These are phyloP conservation scores for Nasua narica DNA, from an alignment of 2,797 vertebrate genomes.

Conservation along the genomic window DNA sequence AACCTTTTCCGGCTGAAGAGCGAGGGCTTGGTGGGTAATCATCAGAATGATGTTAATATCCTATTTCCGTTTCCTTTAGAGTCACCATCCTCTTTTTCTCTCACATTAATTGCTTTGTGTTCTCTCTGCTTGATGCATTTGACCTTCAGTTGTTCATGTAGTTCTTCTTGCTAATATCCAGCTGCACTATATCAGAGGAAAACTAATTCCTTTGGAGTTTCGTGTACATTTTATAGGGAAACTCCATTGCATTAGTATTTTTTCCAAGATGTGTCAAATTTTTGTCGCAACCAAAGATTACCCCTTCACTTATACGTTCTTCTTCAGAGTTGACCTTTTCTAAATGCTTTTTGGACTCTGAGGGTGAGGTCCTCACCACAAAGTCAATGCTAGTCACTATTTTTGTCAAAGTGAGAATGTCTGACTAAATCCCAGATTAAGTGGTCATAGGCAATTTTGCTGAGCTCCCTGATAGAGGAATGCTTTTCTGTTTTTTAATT, in stretches of 20 bases:
- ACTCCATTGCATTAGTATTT: neutral
- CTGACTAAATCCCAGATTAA: neutral
- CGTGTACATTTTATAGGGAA: neutral
- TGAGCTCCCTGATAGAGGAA: neutral
- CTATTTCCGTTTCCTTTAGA: conserved; percentile 48
- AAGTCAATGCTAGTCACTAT: neutral
- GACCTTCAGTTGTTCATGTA: conserved; percentile 46
- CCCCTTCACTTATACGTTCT: neutral
- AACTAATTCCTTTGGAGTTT: conserved; percentile 50
- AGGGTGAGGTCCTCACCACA: neutral
- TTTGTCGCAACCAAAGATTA: neutral
- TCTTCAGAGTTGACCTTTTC: neutral
- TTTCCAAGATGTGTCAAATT: neutral
- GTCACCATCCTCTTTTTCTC: neutral
- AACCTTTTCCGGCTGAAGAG: conserved; percentile 55
- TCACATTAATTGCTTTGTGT: conserved; percentile 62
- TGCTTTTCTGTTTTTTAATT: neutral
- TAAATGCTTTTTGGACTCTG: neutral
- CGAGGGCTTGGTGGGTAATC: conserved; percentile 48
- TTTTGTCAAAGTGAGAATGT: neutral
- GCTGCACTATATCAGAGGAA: conserved; percentile 30
- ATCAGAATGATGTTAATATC: conserved; percentile 31
- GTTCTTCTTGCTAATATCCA: conserved; percentile 41
- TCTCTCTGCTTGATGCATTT: conserved; percentile 53
- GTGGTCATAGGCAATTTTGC: neutral